Percentiles rank a stretch among this genome's conserved stretches.
phyloP scores from a whole-genome alignment of 2,888 invertebrate species.

The Anodontia alba region DNA sequence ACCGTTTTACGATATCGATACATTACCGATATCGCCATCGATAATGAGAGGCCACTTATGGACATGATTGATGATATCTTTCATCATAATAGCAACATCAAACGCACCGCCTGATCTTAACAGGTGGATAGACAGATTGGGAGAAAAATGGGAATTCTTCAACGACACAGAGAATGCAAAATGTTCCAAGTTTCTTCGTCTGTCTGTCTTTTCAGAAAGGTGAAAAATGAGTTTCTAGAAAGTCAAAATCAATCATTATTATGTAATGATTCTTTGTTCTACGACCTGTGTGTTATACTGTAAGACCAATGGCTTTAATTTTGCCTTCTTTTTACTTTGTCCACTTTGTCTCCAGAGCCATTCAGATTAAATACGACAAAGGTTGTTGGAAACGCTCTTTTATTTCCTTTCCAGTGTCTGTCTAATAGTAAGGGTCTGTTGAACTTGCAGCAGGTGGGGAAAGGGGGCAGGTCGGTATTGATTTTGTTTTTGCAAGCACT shows the following conservation, averaged over 20 bases:
- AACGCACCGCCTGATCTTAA: conserved; percentile 47
- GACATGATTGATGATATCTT: conserved; percentile 54
- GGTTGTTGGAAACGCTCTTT: too few species aligned
- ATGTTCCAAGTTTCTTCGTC: conserved; percentile 1
- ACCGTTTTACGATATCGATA: conserved; percentile 21
- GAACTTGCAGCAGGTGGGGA: too few species aligned
- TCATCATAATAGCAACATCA: conserved; percentile 58
- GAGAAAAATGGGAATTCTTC: conserved; percentile 46
- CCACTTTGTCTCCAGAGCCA: too few species aligned
- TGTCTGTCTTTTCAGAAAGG: background rate
- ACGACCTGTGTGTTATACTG: background rate
- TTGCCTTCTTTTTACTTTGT: too few species aligned
- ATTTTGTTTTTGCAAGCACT: too few species aligned
- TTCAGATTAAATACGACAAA: too few species aligned
- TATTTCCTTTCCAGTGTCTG: too few species aligned
- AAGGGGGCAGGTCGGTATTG: too few species aligned
- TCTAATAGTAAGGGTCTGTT: too few species aligned
- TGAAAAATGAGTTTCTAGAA: background rate
- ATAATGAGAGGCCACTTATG: conserved; percentile 49
- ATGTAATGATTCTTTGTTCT: background rate
- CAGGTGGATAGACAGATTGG: conserved; percentile 52
- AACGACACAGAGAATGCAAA: background rate
- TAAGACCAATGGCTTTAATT: too few species aligned
- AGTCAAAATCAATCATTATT: background rate
- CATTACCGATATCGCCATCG: conserved; percentile 18